These are phyloP conservation scores for Melanotaenia parkinsoni DNA, from an alignment of 2,797 vertebrate species.

Conservation along the genomic window DNA sequence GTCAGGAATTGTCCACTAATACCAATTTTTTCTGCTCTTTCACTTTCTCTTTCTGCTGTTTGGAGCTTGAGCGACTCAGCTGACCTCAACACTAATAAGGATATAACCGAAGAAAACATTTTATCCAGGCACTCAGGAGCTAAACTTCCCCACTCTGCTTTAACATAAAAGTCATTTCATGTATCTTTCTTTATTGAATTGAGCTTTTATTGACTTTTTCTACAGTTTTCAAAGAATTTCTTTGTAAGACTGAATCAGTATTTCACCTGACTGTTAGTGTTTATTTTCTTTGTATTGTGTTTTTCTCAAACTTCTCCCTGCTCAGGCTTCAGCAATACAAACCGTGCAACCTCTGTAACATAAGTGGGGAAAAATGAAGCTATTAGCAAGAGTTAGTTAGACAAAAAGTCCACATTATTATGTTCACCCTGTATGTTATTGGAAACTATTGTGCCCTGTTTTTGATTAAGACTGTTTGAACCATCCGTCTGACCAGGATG, in stretches of 20 bases:
- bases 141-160: not conserved
- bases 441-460: not conserved
- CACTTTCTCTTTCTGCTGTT: slow-evolving; percentile 22
- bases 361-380: not conserved
- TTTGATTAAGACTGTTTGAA: not conserved
- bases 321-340: not conserved
- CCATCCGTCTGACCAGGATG: no score
- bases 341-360: not conserved
- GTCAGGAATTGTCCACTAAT: not conserved
- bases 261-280: not conserved
- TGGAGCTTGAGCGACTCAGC: slow-evolving; percentile 1
- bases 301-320: not conserved
- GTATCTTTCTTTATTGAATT: no score
- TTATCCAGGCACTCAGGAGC: not conserved
- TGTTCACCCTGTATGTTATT: not conserved
- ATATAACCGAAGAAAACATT: slow-evolving; percentile 14
- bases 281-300: not conserved
- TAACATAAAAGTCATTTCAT: not conserved
- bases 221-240: no score
- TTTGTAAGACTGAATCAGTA: no score
- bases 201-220: no score
- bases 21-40: not conserved
- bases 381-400: not conserved
- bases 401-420: not conserved
- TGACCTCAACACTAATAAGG: slow-evolving; percentile 10